Evolutionary conservation across 1,140 invertebrate species (phyloP).

Genomic region (Hypothenemus hampei): DNA sequence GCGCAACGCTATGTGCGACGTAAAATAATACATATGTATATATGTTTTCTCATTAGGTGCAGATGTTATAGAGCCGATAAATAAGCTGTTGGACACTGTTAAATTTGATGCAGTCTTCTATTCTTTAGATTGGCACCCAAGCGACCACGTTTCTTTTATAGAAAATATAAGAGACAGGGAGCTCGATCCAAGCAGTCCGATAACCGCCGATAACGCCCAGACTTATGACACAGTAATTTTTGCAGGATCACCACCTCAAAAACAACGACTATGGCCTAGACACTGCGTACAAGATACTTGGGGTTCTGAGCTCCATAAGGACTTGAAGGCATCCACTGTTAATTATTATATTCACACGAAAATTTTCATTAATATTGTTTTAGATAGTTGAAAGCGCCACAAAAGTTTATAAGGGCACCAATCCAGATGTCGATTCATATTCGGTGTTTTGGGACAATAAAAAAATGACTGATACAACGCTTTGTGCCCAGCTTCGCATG

Average conservation of each 20-base stretch:
- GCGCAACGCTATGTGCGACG: too few species aligned
- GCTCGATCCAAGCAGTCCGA: slow-evolving; percentile 62
- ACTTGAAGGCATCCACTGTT: slow-evolving; percentile 66
- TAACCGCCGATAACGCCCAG: slow-evolving; percentile 68
- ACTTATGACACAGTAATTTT: slow-evolving; percentile 90
- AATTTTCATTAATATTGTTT: neutral
- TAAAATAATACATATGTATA: slow-evolving; percentile 1
- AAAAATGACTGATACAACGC: slow-evolving; percentile 78
- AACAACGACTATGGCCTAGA: slow-evolving; percentile 87
- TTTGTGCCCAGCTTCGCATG: slow-evolving; percentile 73
- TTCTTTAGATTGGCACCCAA: slow-evolving; percentile 95
- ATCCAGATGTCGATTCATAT: slow-evolving; percentile 93
- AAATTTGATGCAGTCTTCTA: slow-evolving; percentile 93
- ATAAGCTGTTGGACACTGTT: slow-evolving; percentile 77
- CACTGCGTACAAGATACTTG: slow-evolving; percentile 94
- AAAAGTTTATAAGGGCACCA: slow-evolving; percentile 89
- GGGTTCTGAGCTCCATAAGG: slow-evolving; percentile 90
- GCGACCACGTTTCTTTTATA: slow-evolving; percentile 94
- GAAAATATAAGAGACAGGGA: slow-evolving; percentile 76
- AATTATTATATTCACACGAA: neutral
- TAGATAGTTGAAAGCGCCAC: slow-evolving; percentile 66
- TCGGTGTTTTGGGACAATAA: slow-evolving; percentile 98
- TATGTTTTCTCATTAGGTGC: slow-evolving; percentile 38
- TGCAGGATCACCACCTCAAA: slow-evolving; percentile 74
- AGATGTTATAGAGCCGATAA: slow-evolving; percentile 88